phyloP scores from a whole-genome alignment of 2,797 vertebrate species.

The Aulostomus chinensis region DNA sequence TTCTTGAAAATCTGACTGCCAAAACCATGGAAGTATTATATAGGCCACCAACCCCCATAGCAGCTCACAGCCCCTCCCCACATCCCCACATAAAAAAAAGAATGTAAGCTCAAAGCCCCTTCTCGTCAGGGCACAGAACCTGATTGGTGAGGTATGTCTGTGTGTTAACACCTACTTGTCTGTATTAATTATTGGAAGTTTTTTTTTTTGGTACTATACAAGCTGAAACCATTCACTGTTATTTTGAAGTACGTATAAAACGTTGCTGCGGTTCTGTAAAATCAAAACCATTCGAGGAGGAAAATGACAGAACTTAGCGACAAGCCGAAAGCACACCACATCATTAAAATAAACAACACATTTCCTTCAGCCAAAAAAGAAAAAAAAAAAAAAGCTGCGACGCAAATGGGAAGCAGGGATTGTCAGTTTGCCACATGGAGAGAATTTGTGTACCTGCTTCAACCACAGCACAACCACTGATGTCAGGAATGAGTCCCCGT shows the following conservation, averaged over 20 bases:
- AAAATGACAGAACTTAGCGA: too few species aligned
- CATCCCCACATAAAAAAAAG: slow-evolving; percentile 58
- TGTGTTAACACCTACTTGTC: slow-evolving; percentile 8
- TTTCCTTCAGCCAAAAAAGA: slow-evolving; percentile 54
- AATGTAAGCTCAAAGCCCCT: slow-evolving; percentile 58
- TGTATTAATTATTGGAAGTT: slow-evolving; percentile 21
- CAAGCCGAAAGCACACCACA: neutral
- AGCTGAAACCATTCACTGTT: too few species aligned
- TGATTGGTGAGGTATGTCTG: slow-evolving; percentile 39
- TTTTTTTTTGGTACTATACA: too few species aligned
- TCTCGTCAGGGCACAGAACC: slow-evolving; percentile 23
- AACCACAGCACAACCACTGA: slow-evolving; percentile 53
- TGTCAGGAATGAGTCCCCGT: slow-evolving; percentile 38
- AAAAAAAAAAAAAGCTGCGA: slow-evolving; percentile 53
- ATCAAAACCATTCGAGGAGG: neutral
- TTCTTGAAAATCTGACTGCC: slow-evolving; percentile 79
- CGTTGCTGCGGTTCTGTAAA: too few species aligned
- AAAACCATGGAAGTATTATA: slow-evolving; percentile 76
- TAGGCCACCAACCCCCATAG: slow-evolving; percentile 71
- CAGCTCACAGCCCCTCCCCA: slow-evolving; percentile 52
- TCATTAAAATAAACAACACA: slow-evolving; percentile 48
- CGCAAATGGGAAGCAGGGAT: slow-evolving; percentile 38
- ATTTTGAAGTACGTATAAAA: too few species aligned
- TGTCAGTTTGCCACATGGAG: slow-evolving; percentile 59
- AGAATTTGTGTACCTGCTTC: slow-evolving; percentile 59